phyloP scores from a whole-genome alignment of 2,113 vertebrate species.

The Pelecanoides urinatrix region DNA sequence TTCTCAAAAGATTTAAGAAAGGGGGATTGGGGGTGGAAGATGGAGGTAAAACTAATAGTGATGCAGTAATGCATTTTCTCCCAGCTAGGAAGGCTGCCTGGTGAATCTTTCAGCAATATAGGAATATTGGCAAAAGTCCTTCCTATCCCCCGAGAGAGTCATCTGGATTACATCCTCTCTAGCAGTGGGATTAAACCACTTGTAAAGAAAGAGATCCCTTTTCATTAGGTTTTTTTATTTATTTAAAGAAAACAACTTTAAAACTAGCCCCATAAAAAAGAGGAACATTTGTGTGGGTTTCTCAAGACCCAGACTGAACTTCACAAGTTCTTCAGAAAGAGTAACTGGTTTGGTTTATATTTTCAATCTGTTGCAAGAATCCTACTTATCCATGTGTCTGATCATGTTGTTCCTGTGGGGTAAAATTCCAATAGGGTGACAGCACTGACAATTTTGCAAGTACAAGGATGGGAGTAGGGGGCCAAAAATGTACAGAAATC shows the following conservation, averaged over 20 bases:
- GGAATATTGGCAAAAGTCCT: constrained; percentile 36
- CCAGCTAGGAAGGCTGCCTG: constrained; percentile 40
- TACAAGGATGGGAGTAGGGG: not conserved
- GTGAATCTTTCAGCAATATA: constrained; percentile 57
- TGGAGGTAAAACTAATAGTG: not conserved
- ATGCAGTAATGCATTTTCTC: not conserved
- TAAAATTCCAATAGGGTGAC: not conserved
- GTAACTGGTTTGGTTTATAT: constrained; percentile 12
- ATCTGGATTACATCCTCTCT: constrained; percentile 58
- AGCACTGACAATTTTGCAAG: not conserved
- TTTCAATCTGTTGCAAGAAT: constrained; percentile 15
- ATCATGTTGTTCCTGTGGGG: not conserved
- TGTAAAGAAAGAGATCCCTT: constrained; percentile 53
- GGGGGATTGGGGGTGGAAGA: not conserved
- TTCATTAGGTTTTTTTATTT: not conserved
- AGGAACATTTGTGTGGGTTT: constrained; percentile 20
- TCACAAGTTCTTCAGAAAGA: constrained; percentile 48
- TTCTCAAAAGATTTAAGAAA: not conserved
- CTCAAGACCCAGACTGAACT: constrained; percentile 7
- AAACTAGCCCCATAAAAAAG: constrained; percentile 11
- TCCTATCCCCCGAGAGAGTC: constrained; percentile 17
- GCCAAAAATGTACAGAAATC: not conserved
- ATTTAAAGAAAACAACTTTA: constrained; percentile 13
- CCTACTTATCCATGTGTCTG: not conserved
- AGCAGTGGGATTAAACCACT: constrained; percentile 62